Conservation (phyloP, 2,888 invertebrate genomes). For the Pyrochroa serraticornis region DNA sequence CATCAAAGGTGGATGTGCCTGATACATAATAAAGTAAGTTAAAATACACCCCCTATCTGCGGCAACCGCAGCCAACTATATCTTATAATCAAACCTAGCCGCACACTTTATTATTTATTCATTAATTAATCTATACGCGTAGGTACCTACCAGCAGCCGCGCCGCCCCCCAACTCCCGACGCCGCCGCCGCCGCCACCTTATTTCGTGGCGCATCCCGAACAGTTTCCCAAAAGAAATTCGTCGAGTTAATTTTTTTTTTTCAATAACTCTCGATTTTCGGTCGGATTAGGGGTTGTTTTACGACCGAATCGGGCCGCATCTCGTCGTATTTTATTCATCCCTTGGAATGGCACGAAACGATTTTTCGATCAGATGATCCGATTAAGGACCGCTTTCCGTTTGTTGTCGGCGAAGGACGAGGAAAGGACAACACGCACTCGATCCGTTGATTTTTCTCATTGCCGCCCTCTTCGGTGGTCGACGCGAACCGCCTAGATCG, state of each 20-base stretch:
- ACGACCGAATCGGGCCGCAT: no score
- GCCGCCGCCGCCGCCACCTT: slow-evolving; percentile 4
- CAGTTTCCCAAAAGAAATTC: no score
- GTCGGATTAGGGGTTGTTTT: no score
- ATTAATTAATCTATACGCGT: slow-evolving; percentile 58
- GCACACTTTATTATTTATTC: slow-evolving; percentile 57
- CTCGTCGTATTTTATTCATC: no score
- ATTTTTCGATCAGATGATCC: no score
- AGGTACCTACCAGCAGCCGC: no score
- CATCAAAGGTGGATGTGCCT: slow-evolving; percentile 47
- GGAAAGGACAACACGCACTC: neutral
- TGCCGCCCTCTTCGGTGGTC: neutral
- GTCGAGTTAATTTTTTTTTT: no score
- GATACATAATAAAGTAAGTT: slow-evolving; percentile 53
- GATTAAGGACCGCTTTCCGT: no score
- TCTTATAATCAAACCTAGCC: slow-evolving; percentile 56
- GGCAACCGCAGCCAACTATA: slow-evolving; percentile 49
- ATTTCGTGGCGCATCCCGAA: no score
- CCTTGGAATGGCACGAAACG: no score
- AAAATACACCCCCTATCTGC: slow-evolving; percentile 48
- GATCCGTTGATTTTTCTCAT: neutral
- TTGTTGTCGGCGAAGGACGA: slow-evolving; percentile 12
- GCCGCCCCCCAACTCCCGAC: slow-evolving; percentile 7
- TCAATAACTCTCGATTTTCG: no score
- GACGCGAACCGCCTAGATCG: neutral